Conservation (phyloP, 2,888 invertebrate genomes). For the Epistrophe grossulariae region DNA sequence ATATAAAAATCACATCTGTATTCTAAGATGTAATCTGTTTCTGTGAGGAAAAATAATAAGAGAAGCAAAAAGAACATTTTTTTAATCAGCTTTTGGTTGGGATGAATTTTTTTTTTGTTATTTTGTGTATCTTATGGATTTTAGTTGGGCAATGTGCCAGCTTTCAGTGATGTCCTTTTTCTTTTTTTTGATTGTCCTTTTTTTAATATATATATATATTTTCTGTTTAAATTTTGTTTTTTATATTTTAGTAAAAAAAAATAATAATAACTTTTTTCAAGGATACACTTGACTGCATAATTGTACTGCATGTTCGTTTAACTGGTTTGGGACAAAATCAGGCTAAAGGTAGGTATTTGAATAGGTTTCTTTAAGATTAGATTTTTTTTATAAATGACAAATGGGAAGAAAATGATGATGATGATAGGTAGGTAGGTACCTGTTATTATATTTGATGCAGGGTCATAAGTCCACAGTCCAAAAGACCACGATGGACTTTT, state of each 20-base stretch:
- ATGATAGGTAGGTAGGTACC: too few species aligned
- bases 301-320: slow-evolving; percentile 2
- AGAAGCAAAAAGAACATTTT: background rate
- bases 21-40: slow-evolving; percentile 25
- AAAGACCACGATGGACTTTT: too few species aligned
- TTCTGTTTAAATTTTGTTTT: background rate
- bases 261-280: background rate
- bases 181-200: background rate
- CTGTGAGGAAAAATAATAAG: background rate
- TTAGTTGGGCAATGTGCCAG: slow-evolving; percentile 20
- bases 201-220: background rate
- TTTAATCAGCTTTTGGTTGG: slow-evolving; percentile 12
- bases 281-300: slow-evolving; percentile 39
- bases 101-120: background rate
- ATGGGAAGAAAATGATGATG: too few species aligned
- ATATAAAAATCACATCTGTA: slow-evolving; percentile 22
- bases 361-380: background rate
- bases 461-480: too few species aligned
- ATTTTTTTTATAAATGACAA: background rate
- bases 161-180: slow-evolving; percentile 10
- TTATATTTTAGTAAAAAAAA: background rate
- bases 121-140: slow-evolving; percentile 13
- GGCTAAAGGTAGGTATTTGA: background rate
- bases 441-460: too few species aligned
- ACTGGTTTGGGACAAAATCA: background rate